Percentiles rank a stretch among this genome's conserved stretches.
These are phyloP conservation scores for Phylloscopus trochiloides DNA, from an alignment of 2,113 vertebrate genomes.

Conservation along the genomic window DNA sequence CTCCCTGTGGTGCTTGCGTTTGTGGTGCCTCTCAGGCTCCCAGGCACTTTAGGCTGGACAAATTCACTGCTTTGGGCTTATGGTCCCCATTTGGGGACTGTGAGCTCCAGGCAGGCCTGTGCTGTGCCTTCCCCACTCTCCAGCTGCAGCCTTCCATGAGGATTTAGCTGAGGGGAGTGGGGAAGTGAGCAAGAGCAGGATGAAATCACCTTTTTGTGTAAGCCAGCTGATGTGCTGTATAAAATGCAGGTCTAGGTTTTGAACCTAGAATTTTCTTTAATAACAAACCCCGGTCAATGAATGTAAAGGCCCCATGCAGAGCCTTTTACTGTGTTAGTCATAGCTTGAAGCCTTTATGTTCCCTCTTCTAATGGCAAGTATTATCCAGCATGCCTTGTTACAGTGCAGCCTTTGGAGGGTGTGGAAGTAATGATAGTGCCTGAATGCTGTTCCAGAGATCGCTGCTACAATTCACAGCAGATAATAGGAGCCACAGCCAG, in stretches of 20 bases:
- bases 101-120: background rate
- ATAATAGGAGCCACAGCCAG: constrained; percentile 76
- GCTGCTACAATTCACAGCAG: constrained; percentile 76
- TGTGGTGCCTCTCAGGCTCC: fast-evolving
- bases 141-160: background rate
- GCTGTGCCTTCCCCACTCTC: background rate
- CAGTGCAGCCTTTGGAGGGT: constrained; percentile 67
- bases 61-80: fast-evolving
- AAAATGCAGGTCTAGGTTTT: constrained; percentile 48
- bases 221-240: background rate
- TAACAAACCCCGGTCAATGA: constrained; percentile 69
- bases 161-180: background rate
- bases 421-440: constrained; percentile 76
- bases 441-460: constrained; percentile 73
- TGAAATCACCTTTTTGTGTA: constrained; percentile 4
- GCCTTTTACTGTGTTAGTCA: constrained; percentile 74
- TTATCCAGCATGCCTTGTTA: constrained; percentile 69
- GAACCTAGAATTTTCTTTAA: constrained; percentile 69
- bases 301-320: constrained; percentile 62
- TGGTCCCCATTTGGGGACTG: fast-evolving
- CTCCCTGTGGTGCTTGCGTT: background rate
- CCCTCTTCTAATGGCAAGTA: constrained; percentile 74
- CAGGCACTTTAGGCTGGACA: background rate
- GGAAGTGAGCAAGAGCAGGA: background rate
- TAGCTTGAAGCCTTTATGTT: constrained; percentile 76